phyloP scores from a whole-genome alignment of 2,113 vertebrate genomes.

The Dunckerocampus dactyliophorus region DNA sequence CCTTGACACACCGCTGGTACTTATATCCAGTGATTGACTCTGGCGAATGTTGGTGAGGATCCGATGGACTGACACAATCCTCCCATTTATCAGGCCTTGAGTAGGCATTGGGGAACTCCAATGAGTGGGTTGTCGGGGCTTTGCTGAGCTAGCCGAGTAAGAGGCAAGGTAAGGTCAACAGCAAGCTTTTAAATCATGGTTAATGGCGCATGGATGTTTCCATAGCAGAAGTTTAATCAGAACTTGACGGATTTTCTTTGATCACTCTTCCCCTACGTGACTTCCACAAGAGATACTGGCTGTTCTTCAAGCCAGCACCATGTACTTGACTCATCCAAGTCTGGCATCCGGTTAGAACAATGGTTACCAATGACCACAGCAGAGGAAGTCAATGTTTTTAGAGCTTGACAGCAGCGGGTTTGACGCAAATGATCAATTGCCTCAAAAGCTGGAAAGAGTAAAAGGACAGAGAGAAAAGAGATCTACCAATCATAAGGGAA shows the following conservation, averaged over 20 bases:
- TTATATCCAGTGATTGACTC: too few species aligned
- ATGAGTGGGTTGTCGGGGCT: too few species aligned
- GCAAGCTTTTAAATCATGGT: neutral
- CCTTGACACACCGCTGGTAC: too few species aligned
- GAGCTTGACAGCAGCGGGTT: neutral
- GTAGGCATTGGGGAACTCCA: too few species aligned
- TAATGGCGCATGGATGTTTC: neutral
- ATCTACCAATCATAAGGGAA: neutral
- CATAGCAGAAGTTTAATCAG: neutral
- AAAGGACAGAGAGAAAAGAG: neutral
- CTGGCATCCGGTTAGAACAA: neutral
- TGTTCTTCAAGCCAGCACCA: neutral
- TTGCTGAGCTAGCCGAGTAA: too few species aligned
- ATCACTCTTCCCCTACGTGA: neutral
- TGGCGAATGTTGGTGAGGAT: too few species aligned
- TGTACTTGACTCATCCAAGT: neutral
- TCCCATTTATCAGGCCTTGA: too few species aligned
- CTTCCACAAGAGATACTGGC: neutral
- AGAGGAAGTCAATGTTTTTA: too few species aligned
- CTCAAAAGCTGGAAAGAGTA: neutral
- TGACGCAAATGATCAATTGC: neutral
- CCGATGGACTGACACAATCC: too few species aligned
- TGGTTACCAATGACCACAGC: too few species aligned
- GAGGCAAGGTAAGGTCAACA: neutral
- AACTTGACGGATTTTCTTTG: neutral